A percentile compares a stretch with the other conserved stretches of the same genome.
Conservation (phyloP, 2,888 invertebrate genomes). For the Homarus gammarus region DNA sequence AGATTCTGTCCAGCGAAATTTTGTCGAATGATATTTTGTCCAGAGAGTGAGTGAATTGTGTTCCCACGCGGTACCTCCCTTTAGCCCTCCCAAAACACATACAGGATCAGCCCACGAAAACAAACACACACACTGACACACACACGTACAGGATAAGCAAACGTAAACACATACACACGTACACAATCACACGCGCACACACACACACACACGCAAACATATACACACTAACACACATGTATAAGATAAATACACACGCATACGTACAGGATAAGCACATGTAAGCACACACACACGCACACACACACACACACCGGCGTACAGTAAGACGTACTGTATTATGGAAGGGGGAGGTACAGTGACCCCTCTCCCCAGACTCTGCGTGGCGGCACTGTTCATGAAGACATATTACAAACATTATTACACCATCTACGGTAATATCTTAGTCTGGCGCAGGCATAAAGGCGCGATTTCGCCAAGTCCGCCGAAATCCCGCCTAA, state of each 20-base stretch:
- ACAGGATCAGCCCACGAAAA: too few species aligned
- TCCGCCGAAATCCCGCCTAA: slow-evolving; percentile 54
- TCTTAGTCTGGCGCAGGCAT: slow-evolving; percentile 62
- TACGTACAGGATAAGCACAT: background rate
- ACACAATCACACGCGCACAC: background rate
- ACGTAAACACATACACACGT: too few species aligned
- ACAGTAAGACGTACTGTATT: too few species aligned
- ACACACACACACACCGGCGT: background rate
- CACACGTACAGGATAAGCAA: too few species aligned
- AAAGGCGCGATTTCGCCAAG: slow-evolving; percentile 66
- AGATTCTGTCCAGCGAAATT: too few species aligned
- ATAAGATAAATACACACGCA: background rate
- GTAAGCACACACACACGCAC: background rate
- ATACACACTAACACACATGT: background rate
- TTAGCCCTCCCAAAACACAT: too few species aligned
- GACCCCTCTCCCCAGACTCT: background rate
- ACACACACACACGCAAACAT: background rate
- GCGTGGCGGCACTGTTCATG: slow-evolving; percentile 15
- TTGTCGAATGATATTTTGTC: too few species aligned
- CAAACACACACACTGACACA: too few species aligned
- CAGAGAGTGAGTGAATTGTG: too few species aligned
- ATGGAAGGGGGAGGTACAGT: background rate
- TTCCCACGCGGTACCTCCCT: too few species aligned
- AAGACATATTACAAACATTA: slow-evolving; percentile 66
- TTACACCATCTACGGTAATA: slow-evolving; percentile 65